These are phyloP conservation scores for Dryobotodes eremita DNA, from an alignment of 2,888 invertebrate genomes.

Conservation along the genomic window DNA sequence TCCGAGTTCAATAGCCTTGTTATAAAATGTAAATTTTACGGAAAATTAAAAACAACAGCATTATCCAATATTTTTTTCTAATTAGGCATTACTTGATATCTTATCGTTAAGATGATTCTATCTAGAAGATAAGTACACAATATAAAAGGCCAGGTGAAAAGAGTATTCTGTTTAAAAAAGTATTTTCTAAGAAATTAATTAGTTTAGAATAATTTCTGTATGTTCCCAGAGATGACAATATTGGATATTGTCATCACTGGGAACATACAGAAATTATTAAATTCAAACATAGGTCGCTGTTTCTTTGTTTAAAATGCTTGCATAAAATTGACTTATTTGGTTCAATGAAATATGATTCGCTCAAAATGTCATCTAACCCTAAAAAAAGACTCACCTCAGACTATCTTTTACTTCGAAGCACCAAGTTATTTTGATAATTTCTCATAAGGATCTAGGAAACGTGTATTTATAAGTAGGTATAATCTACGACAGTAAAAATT, in stretches of 20 bases:
- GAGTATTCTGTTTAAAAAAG: background rate
- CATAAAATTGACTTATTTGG: background rate
- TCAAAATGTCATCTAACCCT: background rate
- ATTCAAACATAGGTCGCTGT: background rate
- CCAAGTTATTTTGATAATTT: background rate
- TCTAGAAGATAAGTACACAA: background rate
- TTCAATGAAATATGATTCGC: too few relatives aligned
- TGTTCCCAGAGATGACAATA: too few relatives aligned
- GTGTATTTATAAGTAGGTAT: background rate
- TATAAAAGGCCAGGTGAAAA: background rate
- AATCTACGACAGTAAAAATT: background rate
- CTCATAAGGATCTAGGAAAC: background rate
- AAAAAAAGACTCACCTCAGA: background rate
- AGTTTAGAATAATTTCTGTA: too few relatives aligned
- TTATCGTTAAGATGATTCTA: background rate
- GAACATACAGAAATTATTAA: background rate
- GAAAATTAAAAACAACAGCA: background rate
- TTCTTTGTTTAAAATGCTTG: background rate
- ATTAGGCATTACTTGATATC: too few relatives aligned
- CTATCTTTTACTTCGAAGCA: background rate
- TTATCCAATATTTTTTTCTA: background rate
- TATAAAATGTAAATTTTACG: background rate
- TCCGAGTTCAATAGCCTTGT: slow-evolving; percentile 6
- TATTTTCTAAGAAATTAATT: background rate
- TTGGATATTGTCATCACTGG: background rate